phyloP scores from a whole-genome alignment of 2,113 vertebrate genomes.

The Corythoichthys intestinalis region DNA sequence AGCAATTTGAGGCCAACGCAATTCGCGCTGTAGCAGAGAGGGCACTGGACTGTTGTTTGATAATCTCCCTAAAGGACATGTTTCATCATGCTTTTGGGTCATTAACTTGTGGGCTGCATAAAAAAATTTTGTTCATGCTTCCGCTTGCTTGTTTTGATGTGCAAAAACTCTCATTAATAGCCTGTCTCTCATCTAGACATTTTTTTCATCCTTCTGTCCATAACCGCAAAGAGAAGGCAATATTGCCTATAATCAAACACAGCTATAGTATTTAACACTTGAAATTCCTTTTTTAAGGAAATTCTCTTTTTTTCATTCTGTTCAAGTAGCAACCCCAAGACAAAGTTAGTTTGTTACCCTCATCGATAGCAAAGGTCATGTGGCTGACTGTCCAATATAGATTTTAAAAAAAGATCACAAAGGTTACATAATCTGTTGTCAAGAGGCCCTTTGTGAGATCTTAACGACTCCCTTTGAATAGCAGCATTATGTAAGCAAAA shows the following conservation, averaged over 20 bases:
- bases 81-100: slow-evolving; percentile 37
- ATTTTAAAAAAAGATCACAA: neutral
- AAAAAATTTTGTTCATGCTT: slow-evolving; percentile 28
- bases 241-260: neutral
- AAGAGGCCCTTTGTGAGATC: neutral
- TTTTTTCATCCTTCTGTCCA: neutral
- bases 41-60: slow-evolving; percentile 41
- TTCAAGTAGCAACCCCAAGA: neutral
- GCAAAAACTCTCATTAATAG: slow-evolving; percentile 19
- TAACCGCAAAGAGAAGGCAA: neutral
- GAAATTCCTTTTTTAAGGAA: too few species aligned
- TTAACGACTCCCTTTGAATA: neutral
- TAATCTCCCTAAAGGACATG: slow-evolving; percentile 39
- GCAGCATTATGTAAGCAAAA: neutral
- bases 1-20: slow-evolving; percentile 59
- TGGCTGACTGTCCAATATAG: neutral
- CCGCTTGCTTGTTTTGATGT: slow-evolving; percentile 25
- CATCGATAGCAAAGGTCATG: too few species aligned
- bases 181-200: slow-evolving; percentile 13
- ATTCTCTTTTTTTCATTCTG: neutral
- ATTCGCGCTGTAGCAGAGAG: slow-evolving; percentile 43
- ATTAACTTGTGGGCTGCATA: slow-evolving; percentile 44
- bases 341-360: too few species aligned
- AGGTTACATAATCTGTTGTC: neutral
- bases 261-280: too few species aligned